phyloP scores from a whole-genome alignment of 2,113 vertebrate species.

The Trinectes maculatus region DNA sequence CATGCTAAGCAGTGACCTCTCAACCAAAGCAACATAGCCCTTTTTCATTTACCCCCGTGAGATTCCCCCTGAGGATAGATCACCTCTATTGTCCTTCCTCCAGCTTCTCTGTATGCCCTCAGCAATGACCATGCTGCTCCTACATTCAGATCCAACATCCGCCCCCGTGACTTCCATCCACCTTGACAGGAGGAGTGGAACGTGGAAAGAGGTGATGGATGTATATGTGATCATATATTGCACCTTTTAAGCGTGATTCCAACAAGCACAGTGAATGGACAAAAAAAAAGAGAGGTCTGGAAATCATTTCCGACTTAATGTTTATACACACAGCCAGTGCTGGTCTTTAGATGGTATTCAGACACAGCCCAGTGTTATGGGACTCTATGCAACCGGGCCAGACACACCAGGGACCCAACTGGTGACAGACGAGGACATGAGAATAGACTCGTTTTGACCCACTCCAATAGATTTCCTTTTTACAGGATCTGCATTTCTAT shows the following conservation, averaged over 20 bases:
- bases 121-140: slow-evolving; percentile 66
- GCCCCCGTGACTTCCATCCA: slow-evolving; percentile 31
- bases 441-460: slow-evolving; percentile 32
- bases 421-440: slow-evolving; percentile 57
- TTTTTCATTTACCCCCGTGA: slow-evolving; percentile 68
- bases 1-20: slow-evolving; percentile 77
- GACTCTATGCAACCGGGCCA: slow-evolving; percentile 32
- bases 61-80: slow-evolving; percentile 67
- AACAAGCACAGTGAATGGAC: slow-evolving; percentile 13
- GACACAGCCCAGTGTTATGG: slow-evolving; percentile 33
- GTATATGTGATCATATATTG: slow-evolving; percentile 4
- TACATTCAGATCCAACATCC: slow-evolving; percentile 58
- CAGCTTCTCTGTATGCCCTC: slow-evolving; percentile 57
- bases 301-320: slow-evolving; percentile 73
- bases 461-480: slow-evolving; percentile 29
- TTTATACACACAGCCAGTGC: slow-evolving; percentile 63
- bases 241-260: slow-evolving; percentile 25
- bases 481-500: slow-evolving; percentile 30
- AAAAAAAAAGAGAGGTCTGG: slow-evolving; percentile 60
- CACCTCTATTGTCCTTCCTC: slow-evolving; percentile 74
- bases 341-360: slow-evolving; percentile 52
- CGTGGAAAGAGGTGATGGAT: slow-evolving; percentile 20
- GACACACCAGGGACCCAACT: slow-evolving; percentile 35
- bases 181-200: slow-evolving; percentile 42
- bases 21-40: slow-evolving; percentile 56